Base-by-base conservation (phyloP, 2,888 invertebrate genomes). In the Drosophila niveifrons region DNA sequence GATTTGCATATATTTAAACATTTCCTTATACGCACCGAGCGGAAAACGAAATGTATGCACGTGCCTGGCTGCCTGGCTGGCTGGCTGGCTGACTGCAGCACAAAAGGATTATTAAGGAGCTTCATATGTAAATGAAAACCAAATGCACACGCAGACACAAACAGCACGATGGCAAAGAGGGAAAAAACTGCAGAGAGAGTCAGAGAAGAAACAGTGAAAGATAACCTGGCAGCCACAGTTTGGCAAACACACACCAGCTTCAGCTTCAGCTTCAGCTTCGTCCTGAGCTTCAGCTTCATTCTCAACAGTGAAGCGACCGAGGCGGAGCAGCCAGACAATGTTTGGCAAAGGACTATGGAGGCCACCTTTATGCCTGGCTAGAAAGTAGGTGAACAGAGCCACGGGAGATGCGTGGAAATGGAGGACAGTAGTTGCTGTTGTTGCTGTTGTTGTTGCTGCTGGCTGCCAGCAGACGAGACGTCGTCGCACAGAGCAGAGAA, bases 101-200 rank as follows among this genome's bases (percentile, higher is more conserved):
- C 85, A 85, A 86, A 89, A 86, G 85, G 85, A 86, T 86, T 86
- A 89, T 86, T 86, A 86, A 86, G 85, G 89, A 86, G 90, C 85
- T 89, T 89, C 89, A 86, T 86, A 86, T 86, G 85, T 86, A 86
- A 86, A 86, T 86, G 85, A 88, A 86, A 86, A 86, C 86, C 90
- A 86, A 86, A 86, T 86, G 85, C 85, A 86, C 89, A 89, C 88
- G 86, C 76, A 78, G 82, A 78, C 83, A 34, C 23, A 72, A 72
- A 70, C 80, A 70, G 72, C 63, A 50, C 50, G 65, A 46, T 15
- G 36, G 28, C 34, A 46, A 29, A 8, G 17, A 8, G 17, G 28
- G 13, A 2, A 23, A 3, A n/a, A 29, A 2, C 39, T 23, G 23
- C 3, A 23, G 23, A 23, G 23, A 18, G 9, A 10, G 4, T 18